Base-by-base conservation (phyloP, 2,888 invertebrate genomes). In the Nymphalis polychloros region DNA sequence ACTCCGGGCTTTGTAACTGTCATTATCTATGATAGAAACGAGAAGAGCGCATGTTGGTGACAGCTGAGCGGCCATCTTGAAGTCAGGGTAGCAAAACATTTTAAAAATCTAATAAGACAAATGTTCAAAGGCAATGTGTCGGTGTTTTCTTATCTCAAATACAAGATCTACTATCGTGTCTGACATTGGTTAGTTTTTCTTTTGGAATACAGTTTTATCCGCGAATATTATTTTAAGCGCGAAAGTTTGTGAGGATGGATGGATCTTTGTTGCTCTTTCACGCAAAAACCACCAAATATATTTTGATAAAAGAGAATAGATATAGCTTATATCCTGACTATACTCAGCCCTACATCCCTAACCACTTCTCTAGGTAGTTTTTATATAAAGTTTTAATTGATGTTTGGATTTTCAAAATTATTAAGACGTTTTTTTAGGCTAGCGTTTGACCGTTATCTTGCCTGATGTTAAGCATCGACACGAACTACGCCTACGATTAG, bases 1-100 rank as follows among this genome's bases (percentile, higher is more conserved):
- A 64, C 31, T 27, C 61, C 41, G 35, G 41, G 49, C 47, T 68
- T 64, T 61, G 48, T 41, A 64, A 27, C 23, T 65, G 57, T 60
- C 55, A 60, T 60, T 63, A 57, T 59, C 68, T 63, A 41, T 63
- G 41, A 65, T 50, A 63, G 60, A 68, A 69, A 66, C 60, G 69
- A 63, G 63, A 19, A 23, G 63, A 63, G 63, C 63, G 48, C 59
- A 66, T 60, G 66, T 47, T 60, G 23, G 59, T 47, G 69, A 69
- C 69, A 69, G 63, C 48, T 27, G 41, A 48, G 19, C 68, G 63
- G 60, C 60, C 60, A 64, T 53, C 53, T 64, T 64, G 47, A 59
- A 49, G 50, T 23, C 55, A 69, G 59, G 63, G 59, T 53, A 48
- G 49, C 53, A 55, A 61, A 69, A 69, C 63, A 62, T 57, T 62